Conservation (phyloP, 2,797 vertebrate species). For the Enteromius unitaeniatus region DNA sequence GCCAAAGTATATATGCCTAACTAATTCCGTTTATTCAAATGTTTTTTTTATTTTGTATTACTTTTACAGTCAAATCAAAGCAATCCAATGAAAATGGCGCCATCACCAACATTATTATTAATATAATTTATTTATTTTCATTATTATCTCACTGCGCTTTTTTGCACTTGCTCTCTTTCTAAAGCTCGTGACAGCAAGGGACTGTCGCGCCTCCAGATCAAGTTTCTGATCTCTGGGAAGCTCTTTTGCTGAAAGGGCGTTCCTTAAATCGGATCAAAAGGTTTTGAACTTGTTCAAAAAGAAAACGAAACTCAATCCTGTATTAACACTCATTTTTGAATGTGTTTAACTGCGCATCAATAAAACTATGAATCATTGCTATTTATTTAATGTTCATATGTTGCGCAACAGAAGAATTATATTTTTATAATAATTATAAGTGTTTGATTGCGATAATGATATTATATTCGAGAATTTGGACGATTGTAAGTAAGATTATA, state of each 20-base stretch:
- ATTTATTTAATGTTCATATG: neutral
- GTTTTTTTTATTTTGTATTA: neutral
- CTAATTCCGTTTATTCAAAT: neutral
- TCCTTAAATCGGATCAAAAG: slow-evolving; percentile 93
- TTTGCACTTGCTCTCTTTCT: slow-evolving; percentile 38
- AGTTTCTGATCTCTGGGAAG: slow-evolving; percentile 91
- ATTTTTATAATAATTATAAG: neutral
- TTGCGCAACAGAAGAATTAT: too few species aligned
- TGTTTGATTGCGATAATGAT: neutral
- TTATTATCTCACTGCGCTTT: neutral
- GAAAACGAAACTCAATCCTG: slow-evolving; percentile 93
- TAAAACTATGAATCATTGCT: slow-evolving; percentile 58
- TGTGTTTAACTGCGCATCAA: slow-evolving; percentile 87
- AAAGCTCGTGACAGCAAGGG: slow-evolving; percentile 67
- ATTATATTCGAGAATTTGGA: neutral
- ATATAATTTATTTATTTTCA: neutral
- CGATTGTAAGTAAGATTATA: neutral
- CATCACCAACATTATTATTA: neutral
- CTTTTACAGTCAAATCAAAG: neutral
- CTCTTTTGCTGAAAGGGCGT: slow-evolving; percentile 87
- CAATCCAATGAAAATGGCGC: slow-evolving; percentile 15
- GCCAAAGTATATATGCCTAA: neutral
- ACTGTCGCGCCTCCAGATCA: slow-evolving; percentile 71
- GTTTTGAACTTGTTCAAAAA: slow-evolving; percentile 86
- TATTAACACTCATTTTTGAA: slow-evolving; percentile 82